A percentile compares a stretch with the other conserved stretches of the same genome.
These are phyloP conservation scores for Sinodicranocentrus sp. DNA, from an alignment of 2,888 invertebrate genomes.

Conservation along the genomic window DNA sequence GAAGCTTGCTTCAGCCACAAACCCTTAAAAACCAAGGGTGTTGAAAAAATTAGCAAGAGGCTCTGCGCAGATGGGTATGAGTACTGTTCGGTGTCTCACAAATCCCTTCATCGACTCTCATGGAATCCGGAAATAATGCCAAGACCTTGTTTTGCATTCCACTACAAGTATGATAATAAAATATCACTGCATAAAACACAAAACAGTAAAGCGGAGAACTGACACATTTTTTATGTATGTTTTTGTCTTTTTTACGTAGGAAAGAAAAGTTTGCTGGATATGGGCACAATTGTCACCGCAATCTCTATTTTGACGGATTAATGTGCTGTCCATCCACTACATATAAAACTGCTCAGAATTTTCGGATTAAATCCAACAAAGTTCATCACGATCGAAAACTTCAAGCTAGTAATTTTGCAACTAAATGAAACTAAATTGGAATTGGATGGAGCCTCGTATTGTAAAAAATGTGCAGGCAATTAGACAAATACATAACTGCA, in stretches of 20 bases:
- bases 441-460: too few species aligned
- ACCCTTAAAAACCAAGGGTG: constrained; percentile 69
- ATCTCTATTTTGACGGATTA: constrained; percentile 73
- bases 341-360: constrained; percentile 38
- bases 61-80: constrained; percentile 71
- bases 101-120: constrained; percentile 67
- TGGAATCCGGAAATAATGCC: constrained; percentile 74
- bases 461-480: too few species aligned
- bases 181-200: too few species aligned
- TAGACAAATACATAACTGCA: too few species aligned
- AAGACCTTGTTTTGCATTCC: constrained; percentile 71
- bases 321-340: constrained; percentile 69
- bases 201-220: too few species aligned
- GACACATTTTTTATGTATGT: too few species aligned
- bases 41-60: constrained; percentile 68
- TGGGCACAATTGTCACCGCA: constrained; percentile 71
- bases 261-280: constrained; percentile 75
- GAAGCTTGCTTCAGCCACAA: constrained; percentile 70
- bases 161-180: constrained; percentile 71
- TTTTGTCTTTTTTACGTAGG: too few species aligned
- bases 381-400: neutral
- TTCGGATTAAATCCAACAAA: constrained; percentile 30
- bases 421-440: neutral
- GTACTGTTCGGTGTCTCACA: constrained; percentile 71
- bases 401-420: neutral